Evolutionary conservation across 2,113 vertebrate genomes (phyloP), one percentile per base, ranked within the genome.

Genomic region (Calonectris borealis): DNA sequence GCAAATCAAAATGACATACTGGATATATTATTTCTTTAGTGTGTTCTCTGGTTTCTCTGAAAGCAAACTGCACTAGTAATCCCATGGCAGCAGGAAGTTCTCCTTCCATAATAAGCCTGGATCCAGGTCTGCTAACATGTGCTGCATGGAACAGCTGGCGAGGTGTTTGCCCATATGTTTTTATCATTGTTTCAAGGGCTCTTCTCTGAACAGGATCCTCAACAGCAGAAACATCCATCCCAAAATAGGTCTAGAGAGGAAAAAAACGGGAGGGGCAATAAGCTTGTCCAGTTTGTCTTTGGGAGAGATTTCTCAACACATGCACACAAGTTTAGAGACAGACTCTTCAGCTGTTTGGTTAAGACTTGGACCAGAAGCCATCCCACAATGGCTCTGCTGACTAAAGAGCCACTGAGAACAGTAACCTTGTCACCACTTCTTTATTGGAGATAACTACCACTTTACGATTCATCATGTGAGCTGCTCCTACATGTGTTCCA

Each of bases 151-250:
- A 99, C 60, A 99, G 98, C 98, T 99, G 99, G 10, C 99, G 98
- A 62, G 99, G 99, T 0, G 99, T 99, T 96, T 99, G 99, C 51
- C 99, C 99, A 0, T 99, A 99, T 1, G 99, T 99, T 97, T 99
- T 99, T 92, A 99, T 99, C 99, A 99, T 99, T 36, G 99, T 99
- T 97, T 99, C 99, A 65, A 99, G 98, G 11, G 99, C 99, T 61
- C 99, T 98, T 66, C 99, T 98, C 98, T 99, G 99, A 70, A 99
- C 99, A 4, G 99, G 99, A 96, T 99, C 99, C 97, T 99, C 99
- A 42, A 99, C 99, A 25, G 99, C 98, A 44, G 99, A 99, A 40
- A 99, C 99, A 68, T 99, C 99, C 99, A 99, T 99, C 55, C 99
- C 99, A 96, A 99, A 99, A 84, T 99, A 99, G 0, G 99, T 99